These are phyloP conservation scores for Menidia beryllina DNA, from an alignment of 2,113 vertebrate genomes.

Conservation along the genomic window DNA sequence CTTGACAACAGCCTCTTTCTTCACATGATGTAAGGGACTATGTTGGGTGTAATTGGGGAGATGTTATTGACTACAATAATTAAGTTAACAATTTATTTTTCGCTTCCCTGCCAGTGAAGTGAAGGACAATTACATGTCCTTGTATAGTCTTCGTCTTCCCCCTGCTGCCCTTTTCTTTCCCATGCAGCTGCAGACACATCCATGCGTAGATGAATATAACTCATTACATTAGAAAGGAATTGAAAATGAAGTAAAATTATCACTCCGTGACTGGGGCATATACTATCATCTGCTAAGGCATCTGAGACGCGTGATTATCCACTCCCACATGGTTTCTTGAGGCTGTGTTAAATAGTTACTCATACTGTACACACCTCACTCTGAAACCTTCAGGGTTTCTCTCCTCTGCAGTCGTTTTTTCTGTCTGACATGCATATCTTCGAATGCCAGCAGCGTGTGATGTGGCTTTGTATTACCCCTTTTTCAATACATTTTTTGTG, in stretches of 20 bases:
- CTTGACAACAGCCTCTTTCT: conserved; percentile 34
- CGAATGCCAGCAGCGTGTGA: conserved; percentile 21
- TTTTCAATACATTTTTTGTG: conserved; percentile 27
- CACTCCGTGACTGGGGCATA: conserved; percentile 42
- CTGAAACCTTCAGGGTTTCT: conserved; percentile 38
- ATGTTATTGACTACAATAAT: conserved; percentile 40
- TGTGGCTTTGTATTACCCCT: conserved; percentile 16
- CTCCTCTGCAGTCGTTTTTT: conserved; percentile 16
- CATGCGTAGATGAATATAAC: conserved; percentile 59
- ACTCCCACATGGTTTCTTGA: conserved; percentile 52
- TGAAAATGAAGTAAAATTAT: conserved; percentile 64
- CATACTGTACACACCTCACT: conserved; percentile 27
- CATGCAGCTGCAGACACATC: conserved; percentile 31
- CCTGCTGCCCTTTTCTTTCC: conserved; percentile 16
- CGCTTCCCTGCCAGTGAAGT: conserved; percentile 12
- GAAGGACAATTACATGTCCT: conserved; percentile 40
- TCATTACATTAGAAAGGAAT: conserved; percentile 58
- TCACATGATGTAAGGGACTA: conserved; percentile 14
- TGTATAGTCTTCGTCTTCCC: conserved; percentile 30
- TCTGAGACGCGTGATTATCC: conserved; percentile 60
- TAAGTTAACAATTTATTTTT: conserved; percentile 46
- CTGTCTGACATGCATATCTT: conserved; percentile 8
- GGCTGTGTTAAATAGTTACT: conserved; percentile 42
- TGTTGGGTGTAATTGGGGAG: conserved; percentile 33
- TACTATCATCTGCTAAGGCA: conserved; percentile 28